phyloP scores from a whole-genome alignment of 2,797 vertebrate genomes.

The Clarias platycephalus region DNA sequence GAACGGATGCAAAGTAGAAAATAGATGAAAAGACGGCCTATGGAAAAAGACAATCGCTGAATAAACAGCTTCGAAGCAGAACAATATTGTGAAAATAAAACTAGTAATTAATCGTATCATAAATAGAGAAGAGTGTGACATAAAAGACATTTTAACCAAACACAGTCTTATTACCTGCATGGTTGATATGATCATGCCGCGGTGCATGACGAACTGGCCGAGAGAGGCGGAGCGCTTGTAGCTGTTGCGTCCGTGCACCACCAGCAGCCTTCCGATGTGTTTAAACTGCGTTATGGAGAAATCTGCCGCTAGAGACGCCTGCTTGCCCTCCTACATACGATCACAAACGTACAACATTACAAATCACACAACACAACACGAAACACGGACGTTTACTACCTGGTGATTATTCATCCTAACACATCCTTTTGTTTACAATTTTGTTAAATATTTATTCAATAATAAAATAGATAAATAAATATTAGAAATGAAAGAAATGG shows the following conservation, averaged over 20 bases:
- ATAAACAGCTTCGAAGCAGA: background rate
- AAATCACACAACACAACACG: background rate
- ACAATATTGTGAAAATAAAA: background rate
- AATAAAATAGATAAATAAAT: background rate
- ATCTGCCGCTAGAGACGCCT: slow-evolving; percentile 95
- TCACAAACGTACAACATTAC: background rate
- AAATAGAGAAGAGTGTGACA: background rate
- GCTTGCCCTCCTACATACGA: slow-evolving; percentile 85
- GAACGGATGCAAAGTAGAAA: slow-evolving; percentile 96
- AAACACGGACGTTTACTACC: background rate
- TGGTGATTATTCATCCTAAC: background rate
- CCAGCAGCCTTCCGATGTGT: slow-evolving; percentile 91
- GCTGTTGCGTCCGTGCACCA: slow-evolving; percentile 97
- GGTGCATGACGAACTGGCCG: slow-evolving; percentile 98
- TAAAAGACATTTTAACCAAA: background rate
- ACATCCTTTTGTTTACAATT: background rate
- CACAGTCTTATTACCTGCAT: slow-evolving; percentile 87
- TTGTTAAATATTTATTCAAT: background rate
- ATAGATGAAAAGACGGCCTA: slow-evolving; percentile 97
- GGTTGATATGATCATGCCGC: slow-evolving; percentile 96
- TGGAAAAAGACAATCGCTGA: background rate
- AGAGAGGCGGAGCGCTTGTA: slow-evolving; percentile 96
- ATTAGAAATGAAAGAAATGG: background rate
- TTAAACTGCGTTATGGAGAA: slow-evolving; percentile 96
- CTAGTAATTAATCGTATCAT: background rate